phyloP scores from a whole-genome alignment of 2,888 invertebrate genomes.

The Morpho achilles region DNA sequence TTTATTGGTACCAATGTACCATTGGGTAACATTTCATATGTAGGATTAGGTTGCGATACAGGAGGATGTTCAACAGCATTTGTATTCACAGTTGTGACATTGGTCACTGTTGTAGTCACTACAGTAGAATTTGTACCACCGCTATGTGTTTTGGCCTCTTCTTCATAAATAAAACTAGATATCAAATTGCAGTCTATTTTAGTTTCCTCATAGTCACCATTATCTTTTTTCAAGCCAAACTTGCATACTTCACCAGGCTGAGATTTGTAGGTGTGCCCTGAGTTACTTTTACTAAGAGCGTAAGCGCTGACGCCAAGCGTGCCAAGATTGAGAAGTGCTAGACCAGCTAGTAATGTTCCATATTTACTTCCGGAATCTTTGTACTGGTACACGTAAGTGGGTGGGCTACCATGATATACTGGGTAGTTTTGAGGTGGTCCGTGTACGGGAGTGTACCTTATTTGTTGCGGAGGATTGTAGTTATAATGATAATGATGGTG shows the following conservation, averaged over 20 bases:
- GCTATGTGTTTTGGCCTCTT: slow-evolving; percentile 36
- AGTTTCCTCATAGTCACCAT: slow-evolving; percentile 66
- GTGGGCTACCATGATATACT: slow-evolving; percentile 59
- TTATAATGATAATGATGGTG: slow-evolving; percentile 61
- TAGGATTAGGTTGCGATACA: slow-evolving; percentile 28
- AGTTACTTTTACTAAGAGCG: slow-evolving; percentile 38
- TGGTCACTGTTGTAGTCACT: slow-evolving; percentile 55
- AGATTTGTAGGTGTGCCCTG: slow-evolving; percentile 40
- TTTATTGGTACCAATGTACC: slow-evolving; percentile 56
- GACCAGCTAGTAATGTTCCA: slow-evolving; percentile 58
- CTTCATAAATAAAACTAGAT: slow-evolving; percentile 58
- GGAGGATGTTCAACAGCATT: slow-evolving; percentile 32
- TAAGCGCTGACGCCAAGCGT: slow-evolving; percentile 52
- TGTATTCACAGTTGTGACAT: slow-evolving; percentile 52
- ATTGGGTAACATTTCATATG: slow-evolving; percentile 53
- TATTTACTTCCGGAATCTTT: slow-evolving; percentile 68
- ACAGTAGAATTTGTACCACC: slow-evolving; percentile 45
- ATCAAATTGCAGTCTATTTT: slow-evolving; percentile 65
- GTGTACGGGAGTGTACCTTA: slow-evolving; percentile 48
- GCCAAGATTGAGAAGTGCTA: slow-evolving; percentile 64
- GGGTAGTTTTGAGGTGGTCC: slow-evolving; percentile 51
- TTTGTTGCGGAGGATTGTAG: slow-evolving; percentile 61
- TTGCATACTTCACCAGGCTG: slow-evolving; percentile 62
- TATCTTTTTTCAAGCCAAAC: slow-evolving; percentile 60
- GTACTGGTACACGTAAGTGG: slow-evolving; percentile 63